Evolutionary conservation across 2,113 vertebrate genomes (phyloP).

Genomic region (Platycercus adscitus): DNA sequence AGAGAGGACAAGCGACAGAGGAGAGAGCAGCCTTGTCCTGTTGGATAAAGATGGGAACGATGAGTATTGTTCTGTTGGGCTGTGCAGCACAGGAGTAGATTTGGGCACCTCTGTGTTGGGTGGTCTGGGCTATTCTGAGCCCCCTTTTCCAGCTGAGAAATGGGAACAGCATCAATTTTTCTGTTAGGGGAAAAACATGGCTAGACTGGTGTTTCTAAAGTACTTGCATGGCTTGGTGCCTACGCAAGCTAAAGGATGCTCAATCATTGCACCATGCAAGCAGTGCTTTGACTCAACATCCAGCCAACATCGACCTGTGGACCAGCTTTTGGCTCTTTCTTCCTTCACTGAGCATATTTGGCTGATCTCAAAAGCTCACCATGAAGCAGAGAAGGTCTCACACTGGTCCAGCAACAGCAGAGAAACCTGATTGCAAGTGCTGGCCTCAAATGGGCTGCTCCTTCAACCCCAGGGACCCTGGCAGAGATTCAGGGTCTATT

Average conservation of each 20-base stretch:
- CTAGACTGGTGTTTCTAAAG: background rate
- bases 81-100: background rate
- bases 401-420: background rate
- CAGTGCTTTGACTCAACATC: background rate
- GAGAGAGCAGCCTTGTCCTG: background rate
- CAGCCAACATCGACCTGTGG: background rate
- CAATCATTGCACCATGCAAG: background rate
- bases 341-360: background rate
- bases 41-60: background rate
- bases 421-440: background rate
- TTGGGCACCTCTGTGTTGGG: too few species aligned
- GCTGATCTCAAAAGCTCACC: background rate
- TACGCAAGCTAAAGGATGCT: background rate
- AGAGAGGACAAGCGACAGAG: background rate
- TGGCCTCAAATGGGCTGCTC: rapidly evolving
- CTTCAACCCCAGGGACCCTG: background rate
- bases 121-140: background rate
- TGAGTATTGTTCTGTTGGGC: background rate
- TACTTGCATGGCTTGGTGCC: rapidly evolving
- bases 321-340: background rate
- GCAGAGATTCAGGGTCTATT: background rate
- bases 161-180: background rate
- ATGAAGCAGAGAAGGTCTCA: background rate
- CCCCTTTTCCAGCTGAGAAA: background rate
- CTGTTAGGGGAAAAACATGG: background rate